These are phyloP conservation scores for Chrysomela aeneicollis DNA, from an alignment of 2,888 invertebrate genomes.

Conservation along the genomic window DNA sequence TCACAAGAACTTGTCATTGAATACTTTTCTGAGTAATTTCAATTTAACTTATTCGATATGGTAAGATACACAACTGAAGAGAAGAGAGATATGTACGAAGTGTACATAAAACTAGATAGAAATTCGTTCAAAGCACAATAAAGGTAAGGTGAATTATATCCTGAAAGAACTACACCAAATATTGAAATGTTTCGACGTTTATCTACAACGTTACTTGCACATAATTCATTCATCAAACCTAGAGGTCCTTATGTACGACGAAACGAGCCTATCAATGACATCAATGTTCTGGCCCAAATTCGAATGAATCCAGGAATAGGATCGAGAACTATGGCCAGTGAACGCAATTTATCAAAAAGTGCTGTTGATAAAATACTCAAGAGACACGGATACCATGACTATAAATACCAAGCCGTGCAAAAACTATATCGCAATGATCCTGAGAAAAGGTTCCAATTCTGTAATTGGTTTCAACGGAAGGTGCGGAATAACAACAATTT, in stretches of 20 bases:
- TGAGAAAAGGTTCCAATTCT: too few species aligned
- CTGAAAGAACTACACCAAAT: background rate
- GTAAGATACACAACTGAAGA: background rate
- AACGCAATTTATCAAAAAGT: conserved; percentile 16
- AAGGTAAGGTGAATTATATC: conserved; percentile 10
- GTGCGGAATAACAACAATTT: too few species aligned
- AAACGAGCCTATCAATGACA: conserved; percentile 6
- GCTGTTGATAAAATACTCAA: conserved; percentile 5
- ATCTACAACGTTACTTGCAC: background rate
- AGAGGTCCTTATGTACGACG: background rate
- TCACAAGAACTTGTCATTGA: conserved; percentile 8
- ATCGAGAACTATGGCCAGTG: background rate
- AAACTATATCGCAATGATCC: too few species aligned
- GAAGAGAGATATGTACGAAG: conserved; percentile 7
- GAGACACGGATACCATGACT: conserved; percentile 3
- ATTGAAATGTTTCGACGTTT: background rate
- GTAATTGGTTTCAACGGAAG: too few species aligned
- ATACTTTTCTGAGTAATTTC: conserved; percentile 8
- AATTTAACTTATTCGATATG: conserved; percentile 8
- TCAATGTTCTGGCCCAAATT: background rate
- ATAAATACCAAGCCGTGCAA: too few species aligned
- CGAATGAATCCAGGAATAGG: background rate
- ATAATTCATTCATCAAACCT: background rate
- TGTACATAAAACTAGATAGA: conserved; percentile 7
- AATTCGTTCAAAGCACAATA: conserved; percentile 2